Conservation (phyloP, 1,140 invertebrate genomes). For the Temnothorax longispinosus region DNA sequence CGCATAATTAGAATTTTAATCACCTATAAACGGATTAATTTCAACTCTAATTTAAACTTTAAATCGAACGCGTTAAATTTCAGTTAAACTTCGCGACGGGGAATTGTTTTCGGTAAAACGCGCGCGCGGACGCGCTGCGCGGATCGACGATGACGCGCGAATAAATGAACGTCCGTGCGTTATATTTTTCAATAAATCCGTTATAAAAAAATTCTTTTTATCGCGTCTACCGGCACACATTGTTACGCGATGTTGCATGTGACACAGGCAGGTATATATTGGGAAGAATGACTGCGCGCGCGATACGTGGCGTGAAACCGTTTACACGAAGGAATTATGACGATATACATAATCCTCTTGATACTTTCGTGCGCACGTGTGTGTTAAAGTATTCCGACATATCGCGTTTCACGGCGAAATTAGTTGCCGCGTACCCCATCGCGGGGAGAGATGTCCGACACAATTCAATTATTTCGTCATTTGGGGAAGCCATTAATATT, state of each 20-base stretch:
- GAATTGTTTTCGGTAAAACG: slow-evolving; percentile 19
- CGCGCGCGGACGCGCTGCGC: slow-evolving; percentile 5
- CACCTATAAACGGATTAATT: slow-evolving; percentile 36
- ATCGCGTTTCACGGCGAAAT: slow-evolving; percentile 43
- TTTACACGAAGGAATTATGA: slow-evolving; percentile 30
- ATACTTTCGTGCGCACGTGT: slow-evolving; percentile 14
- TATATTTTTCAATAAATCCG: slow-evolving; percentile 24
- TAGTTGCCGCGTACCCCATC: not conserved
- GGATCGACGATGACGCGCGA: not conserved
- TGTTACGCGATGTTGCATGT: slow-evolving; percentile 25
- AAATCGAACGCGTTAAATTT: slow-evolving; percentile 42
- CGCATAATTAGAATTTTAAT: slow-evolving; percentile 50
- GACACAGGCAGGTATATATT: not conserved
- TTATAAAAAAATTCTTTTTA: slow-evolving; percentile 11
- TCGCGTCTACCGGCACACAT: not conserved
- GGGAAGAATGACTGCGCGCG: slow-evolving; percentile 18
- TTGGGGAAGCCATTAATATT: slow-evolving; percentile 56
- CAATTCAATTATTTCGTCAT: slow-evolving; percentile 59
- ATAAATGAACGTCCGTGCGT: slow-evolving; percentile 2
- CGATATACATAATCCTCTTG: slow-evolving; percentile 29
- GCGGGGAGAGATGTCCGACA: slow-evolving; percentile 41
- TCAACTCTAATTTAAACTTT: slow-evolving; percentile 54
- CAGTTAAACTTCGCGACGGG: slow-evolving; percentile 26
- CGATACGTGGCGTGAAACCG: not conserved
- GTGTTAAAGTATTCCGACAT: slow-evolving; percentile 30